Conservation (phyloP, 2,888 invertebrate genomes). For the Clitarchus hookeri region DNA sequence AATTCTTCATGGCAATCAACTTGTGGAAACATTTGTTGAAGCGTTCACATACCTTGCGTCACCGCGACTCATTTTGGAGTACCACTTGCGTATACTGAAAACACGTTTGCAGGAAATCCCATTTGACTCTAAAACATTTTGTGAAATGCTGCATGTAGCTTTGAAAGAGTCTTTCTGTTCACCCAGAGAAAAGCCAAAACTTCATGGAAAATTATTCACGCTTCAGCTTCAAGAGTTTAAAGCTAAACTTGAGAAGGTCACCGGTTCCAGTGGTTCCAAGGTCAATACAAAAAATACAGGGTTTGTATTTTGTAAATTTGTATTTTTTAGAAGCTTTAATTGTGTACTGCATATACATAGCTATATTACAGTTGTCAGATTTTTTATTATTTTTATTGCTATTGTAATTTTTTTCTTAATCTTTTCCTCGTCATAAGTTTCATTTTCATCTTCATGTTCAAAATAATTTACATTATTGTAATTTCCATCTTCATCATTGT, state of each 20-base stretch:
- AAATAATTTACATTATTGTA: no score
- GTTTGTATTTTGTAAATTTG: not conserved
- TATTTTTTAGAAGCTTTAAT: no score
- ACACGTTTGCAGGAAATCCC: conserved; percentile 6
- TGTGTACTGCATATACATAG: no score
- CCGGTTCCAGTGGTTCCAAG: not conserved
- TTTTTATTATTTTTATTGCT: no score
- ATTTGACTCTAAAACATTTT: not conserved
- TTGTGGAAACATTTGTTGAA: conserved; percentile 53
- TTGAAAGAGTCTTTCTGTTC: conserved; percentile 31
- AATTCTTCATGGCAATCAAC: conserved; percentile 48
- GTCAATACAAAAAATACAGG: not conserved
- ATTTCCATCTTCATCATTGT: no score
- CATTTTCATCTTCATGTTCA: no score
- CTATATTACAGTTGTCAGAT: no score
- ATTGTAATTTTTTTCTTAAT: no score
- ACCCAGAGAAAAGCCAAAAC: not conserved
- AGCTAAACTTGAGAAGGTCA: not conserved
- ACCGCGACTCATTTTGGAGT: conserved; percentile 53
- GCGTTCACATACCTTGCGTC: conserved; percentile 56
- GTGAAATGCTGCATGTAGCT: conserved; percentile 37
- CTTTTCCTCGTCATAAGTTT: no score
- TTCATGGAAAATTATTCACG: conserved; percentile 52
- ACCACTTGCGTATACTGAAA: conserved; percentile 51
- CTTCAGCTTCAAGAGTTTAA: not conserved